Evolutionary conservation across 1,140 invertebrate species (phyloP).

Genomic region (Aradophagus sp.): DNA sequence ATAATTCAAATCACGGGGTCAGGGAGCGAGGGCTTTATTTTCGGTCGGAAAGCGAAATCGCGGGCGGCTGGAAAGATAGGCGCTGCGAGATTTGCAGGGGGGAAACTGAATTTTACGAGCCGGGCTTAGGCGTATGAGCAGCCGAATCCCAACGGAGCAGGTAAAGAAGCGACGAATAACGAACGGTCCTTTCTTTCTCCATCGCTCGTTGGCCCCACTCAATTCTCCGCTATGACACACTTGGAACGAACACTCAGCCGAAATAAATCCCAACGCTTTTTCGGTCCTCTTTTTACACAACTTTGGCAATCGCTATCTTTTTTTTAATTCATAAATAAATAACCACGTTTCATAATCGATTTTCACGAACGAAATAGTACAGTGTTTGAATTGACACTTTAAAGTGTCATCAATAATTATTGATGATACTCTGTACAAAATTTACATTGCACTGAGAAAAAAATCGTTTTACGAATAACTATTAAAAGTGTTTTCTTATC

Average conservation of each 20-base stretch:
- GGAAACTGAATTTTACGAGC: conserved; percentile 43
- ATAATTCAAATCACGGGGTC: conserved; percentile 26
- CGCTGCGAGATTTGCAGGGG: conserved; percentile 37
- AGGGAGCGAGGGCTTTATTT: too few relatives aligned
- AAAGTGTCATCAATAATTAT: too few relatives aligned
- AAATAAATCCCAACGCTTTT: conserved; percentile 3
- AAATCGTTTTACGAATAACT: too few relatives aligned
- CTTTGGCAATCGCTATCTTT: not conserved
- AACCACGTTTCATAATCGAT: too few relatives aligned
- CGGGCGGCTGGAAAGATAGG: conserved; percentile 18
- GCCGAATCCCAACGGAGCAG: conserved; percentile 35
- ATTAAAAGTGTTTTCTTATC: too few relatives aligned
- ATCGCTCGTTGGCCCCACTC: conserved; percentile 9
- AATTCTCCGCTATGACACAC: conserved; percentile 33
- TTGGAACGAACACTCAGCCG: conserved; percentile 9
- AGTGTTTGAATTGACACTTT: too few relatives aligned
- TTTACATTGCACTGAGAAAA: too few relatives aligned
- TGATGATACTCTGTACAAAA: too few relatives aligned
- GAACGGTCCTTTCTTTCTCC: conserved; percentile 22
- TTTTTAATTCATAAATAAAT: too few relatives aligned
- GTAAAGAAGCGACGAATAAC: conserved; percentile 26
- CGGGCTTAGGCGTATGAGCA: conserved; percentile 23
- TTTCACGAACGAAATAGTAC: too few relatives aligned
- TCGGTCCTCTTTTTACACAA: conserved; percentile 2
- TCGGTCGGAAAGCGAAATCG: conserved; percentile 20